phyloP scores from a whole-genome alignment of 2,113 vertebrate species.

The Pogonocichla stellata region DNA sequence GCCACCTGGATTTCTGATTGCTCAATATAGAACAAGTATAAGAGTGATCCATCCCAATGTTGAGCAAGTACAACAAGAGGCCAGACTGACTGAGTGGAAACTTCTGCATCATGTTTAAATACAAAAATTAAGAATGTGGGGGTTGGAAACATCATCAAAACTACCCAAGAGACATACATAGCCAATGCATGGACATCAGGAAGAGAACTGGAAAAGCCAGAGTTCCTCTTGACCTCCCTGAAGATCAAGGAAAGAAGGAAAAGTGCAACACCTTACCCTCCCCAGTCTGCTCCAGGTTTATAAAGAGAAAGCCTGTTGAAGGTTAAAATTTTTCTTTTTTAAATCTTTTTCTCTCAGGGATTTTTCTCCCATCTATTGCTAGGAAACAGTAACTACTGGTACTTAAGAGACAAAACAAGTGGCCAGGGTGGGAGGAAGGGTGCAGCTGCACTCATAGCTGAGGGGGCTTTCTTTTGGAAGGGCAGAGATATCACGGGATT shows the following conservation, averaged over 20 bases:
- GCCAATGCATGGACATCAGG: not conserved
- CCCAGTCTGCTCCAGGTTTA: not conserved
- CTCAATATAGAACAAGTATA: not conserved
- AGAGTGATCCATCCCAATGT: not conserved
- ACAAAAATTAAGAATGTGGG: not conserved
- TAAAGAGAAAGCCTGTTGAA: not conserved
- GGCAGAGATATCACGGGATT: not conserved
- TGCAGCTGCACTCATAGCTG: not conserved
- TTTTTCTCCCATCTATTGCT: not conserved
- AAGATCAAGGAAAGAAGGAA: not conserved
- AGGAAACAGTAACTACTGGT: not conserved
- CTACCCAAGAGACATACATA: not conserved
- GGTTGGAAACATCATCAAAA: not conserved
- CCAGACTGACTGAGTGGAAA: not conserved
- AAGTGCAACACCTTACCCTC: not conserved
- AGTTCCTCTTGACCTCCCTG: not conserved
- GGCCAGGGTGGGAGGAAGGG: not conserved
- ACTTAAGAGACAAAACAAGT: not conserved
- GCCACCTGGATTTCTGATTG: not conserved
- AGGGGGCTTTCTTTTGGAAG: not conserved
- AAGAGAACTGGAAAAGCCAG: not conserved
- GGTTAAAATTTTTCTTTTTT: not conserved
- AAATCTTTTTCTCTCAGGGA: too few species aligned
- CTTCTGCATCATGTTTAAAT: not conserved
- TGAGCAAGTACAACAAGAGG: not conserved